Evolutionary conservation across 2,113 vertebrate species (phyloP), one percentile per base, ranked within the genome.

Genomic region (Clarias macrocephalus): DNA sequence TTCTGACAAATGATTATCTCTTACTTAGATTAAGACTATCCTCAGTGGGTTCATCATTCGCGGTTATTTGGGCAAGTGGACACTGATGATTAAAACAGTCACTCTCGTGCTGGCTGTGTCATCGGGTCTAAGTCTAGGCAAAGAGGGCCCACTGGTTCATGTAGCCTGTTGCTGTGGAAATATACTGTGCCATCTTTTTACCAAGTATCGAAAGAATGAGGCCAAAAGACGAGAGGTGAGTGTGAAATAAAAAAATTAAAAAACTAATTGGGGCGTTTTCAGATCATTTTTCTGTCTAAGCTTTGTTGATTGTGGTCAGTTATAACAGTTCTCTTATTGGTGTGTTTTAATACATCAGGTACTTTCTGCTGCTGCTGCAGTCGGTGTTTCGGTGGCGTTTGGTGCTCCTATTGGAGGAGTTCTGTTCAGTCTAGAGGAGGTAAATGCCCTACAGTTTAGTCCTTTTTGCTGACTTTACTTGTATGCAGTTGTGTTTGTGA

Each of bases 11-110:
- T 25, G 2, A 28, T 25, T 2, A 80, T 42, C n/a, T 56, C 12
- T 79, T 25, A 52, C 10, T 62, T 48, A 97, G 96, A 97, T 97
- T 92, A 97, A 97, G 93, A 97, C 96, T 85, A 97, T 97, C 90
- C 93, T 97, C 93, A 97, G 96, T 87, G 96, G 96, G 86, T 97
- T 97, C 92, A 97, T 97, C 93, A 97, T 97, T 91, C 94, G 96
- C 70, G 96, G 96, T 89, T 97, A 97, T 93, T 93, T 97, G 92
- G 96, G 96, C 88, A 97, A 97, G 91, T 97, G 96, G 96, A 97
- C 96, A 0, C 90, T 97, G 89, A 90, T 97, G 88, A 96, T 97
- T 93, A 97, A 97, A 94, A 97, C 96, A 23, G 92, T 97, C 89
- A 97, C 96, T 3, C 89, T 97, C 66, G 96, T 97, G 90, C 88